These are phyloP conservation scores for Alces alces DNA, from an alignment of 2,113 vertebrate species.

Conservation along the genomic window DNA sequence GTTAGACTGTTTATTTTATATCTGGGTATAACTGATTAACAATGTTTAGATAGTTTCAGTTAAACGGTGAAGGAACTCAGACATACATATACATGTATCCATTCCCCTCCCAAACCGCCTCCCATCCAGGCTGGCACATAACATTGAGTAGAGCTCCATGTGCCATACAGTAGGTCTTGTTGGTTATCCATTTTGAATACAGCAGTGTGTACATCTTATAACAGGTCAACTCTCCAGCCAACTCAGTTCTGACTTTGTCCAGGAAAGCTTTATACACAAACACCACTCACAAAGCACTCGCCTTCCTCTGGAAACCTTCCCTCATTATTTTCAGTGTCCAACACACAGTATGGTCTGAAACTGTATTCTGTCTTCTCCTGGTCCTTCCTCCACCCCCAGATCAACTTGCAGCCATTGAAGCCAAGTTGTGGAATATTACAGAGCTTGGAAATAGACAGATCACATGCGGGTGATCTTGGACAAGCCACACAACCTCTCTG, in stretches of 20 bases:
- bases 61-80: not conserved
- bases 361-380: not conserved
- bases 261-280: not conserved
- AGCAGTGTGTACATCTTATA: not conserved
- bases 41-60: not conserved
- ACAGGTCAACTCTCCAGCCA: not conserved
- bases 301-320: not conserved
- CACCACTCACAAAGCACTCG: not conserved
- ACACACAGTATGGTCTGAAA: not conserved
- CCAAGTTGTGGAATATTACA: not conserved
- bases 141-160: not conserved
- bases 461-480: not conserved
- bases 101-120: not conserved
- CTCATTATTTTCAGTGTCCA: not conserved
- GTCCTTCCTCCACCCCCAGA: too few relatives aligned
- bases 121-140: not conserved
- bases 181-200: not conserved
- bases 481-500: not conserved
- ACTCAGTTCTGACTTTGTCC: not conserved
- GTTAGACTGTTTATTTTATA: not conserved
- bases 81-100: not conserved
- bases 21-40: not conserved
- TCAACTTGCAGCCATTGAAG: not conserved
- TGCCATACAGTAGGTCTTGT: not conserved
- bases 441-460: not conserved